Evolutionary conservation across 2,797 vertebrate species (phyloP).

Genomic region (Neosilurus hyrtlii): DNA sequence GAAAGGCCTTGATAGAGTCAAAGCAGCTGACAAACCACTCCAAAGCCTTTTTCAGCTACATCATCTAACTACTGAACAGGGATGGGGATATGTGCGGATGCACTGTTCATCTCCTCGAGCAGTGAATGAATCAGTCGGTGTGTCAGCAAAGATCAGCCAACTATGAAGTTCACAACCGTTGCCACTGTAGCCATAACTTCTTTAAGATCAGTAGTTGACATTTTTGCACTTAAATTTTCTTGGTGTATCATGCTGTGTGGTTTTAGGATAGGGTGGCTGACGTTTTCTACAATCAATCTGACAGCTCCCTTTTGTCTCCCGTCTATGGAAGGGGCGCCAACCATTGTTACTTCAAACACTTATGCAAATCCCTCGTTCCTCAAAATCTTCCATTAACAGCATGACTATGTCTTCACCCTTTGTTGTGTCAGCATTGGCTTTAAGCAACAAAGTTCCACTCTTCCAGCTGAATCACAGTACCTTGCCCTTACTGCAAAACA

Average conservation of each 20-base stretch:
- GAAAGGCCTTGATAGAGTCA: constrained; percentile 35
- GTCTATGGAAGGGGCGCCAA: constrained; percentile 23
- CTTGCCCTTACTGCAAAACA: constrained; percentile 26
- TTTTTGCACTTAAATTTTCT: constrained; percentile 46
- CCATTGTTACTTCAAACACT: constrained; percentile 31
- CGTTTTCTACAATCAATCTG: constrained; percentile 40
- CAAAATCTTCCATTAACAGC: constrained; percentile 25
- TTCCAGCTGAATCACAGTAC: constrained; percentile 1
- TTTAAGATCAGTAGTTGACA: constrained; percentile 47
- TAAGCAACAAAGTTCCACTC: constrained; percentile 30
- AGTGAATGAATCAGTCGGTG: constrained; percentile 32
- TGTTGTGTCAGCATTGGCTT: constrained; percentile 39
- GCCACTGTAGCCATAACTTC: constrained; percentile 33
- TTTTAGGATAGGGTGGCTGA: constrained; percentile 31
- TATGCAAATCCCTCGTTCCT: constrained; percentile 22
- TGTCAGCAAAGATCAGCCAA: background rate
- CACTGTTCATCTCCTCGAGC: constrained; percentile 30
- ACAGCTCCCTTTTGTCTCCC: constrained; percentile 24
- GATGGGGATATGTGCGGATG: constrained; percentile 26
- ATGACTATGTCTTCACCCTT: background rate
- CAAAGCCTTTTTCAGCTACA: constrained; percentile 29
- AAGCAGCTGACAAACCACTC: constrained; percentile 43
- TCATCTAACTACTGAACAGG: constrained; percentile 28
- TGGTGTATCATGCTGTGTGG: constrained; percentile 38
- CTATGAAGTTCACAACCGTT: too few relatives aligned